These are phyloP conservation scores for Hyposoter dolosus DNA, from an alignment of 2,888 invertebrate genomes.

Conservation along the genomic window DNA sequence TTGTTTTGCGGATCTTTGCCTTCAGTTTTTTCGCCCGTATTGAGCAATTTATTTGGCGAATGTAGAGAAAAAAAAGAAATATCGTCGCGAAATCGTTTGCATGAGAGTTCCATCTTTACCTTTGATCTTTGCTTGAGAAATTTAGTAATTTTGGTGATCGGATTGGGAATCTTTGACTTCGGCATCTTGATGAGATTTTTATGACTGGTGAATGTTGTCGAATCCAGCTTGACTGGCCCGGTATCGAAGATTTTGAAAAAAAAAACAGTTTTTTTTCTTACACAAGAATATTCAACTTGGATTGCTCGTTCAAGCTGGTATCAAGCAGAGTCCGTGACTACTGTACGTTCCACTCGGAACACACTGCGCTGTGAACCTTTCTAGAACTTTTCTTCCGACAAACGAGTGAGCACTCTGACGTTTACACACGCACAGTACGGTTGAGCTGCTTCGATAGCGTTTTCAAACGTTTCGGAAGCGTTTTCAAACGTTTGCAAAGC, in stretches of 20 bases:
- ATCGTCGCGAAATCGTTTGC: not conserved
- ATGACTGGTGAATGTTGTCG: slow-evolving; percentile 32
- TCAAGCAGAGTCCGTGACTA: slow-evolving; percentile 16
- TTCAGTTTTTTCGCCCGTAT: too few species aligned
- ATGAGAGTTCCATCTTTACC: slow-evolving; percentile 77
- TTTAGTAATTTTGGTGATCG: slow-evolving; percentile 83
- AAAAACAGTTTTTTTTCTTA: not conserved
- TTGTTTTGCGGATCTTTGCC: not conserved
- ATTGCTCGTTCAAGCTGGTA: not conserved
- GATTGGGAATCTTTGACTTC: slow-evolving; percentile 83
- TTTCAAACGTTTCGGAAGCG: not conserved
- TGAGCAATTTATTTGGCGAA: too few species aligned
- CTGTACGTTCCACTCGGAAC: slow-evolving; percentile 12
- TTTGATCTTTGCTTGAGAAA: slow-evolving; percentile 85
- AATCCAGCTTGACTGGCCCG: slow-evolving; percentile 51
- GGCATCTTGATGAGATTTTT: slow-evolving; percentile 80
- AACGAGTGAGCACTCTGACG: slow-evolving; percentile 23
- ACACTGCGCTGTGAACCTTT: slow-evolving; percentile 31
- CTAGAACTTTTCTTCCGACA: slow-evolving; percentile 45
- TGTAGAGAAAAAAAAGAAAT: not conserved
- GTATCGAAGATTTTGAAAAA: not conserved
- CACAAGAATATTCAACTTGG: not conserved
- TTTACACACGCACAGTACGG: not conserved
- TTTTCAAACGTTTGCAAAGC: not conserved
- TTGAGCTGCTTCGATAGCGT: not conserved